A percentile compares a stretch with the other conserved stretches of the same genome.
phyloP scores from a whole-genome alignment of 2,888 invertebrate genomes.

The Iphiclides podalirius region DNA sequence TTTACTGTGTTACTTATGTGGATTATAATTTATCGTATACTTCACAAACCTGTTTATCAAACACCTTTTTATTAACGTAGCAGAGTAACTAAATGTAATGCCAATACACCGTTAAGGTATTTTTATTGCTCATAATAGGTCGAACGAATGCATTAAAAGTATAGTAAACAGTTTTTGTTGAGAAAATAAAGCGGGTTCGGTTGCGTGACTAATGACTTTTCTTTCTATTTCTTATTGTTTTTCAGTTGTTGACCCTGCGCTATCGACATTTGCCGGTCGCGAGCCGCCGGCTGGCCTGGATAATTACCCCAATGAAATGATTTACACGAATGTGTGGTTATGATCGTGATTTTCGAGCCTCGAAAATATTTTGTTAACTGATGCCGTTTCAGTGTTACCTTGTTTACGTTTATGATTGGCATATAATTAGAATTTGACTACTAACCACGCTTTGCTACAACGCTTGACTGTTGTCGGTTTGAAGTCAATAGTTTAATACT shows the following conservation, averaged over 20 bases:
- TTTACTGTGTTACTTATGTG: no score
- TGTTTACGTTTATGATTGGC: not conserved
- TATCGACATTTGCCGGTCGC: conserved; percentile 59
- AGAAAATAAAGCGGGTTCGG: conserved; percentile 35
- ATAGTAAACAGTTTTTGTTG: conserved; percentile 34
- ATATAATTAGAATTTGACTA: not conserved
- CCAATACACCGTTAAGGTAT: conserved; percentile 19
- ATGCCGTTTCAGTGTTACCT: not conserved
- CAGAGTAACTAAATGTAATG: not conserved
- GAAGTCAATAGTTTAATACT: no score
- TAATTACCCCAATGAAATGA: conserved; percentile 67
- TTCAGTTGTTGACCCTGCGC: conserved; percentile 68
- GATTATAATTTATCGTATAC: no score
- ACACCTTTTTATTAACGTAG: not conserved
- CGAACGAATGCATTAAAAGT: conserved; percentile 36
- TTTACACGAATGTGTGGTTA: conserved; percentile 58
- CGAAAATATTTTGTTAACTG: conserved; percentile 20
- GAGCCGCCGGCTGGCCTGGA: conserved; percentile 39
- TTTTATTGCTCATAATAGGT: conserved; percentile 17
- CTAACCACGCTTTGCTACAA: no score
- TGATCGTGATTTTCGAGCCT: conserved; percentile 24
- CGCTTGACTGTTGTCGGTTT: no score
- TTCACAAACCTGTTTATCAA: not conserved
- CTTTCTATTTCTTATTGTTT: conserved; percentile 75
- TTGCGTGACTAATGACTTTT: conserved; percentile 75